Evolutionary conservation across 2,888 invertebrate genomes (phyloP).

Genomic region (Candidula unifasciata): DNA sequence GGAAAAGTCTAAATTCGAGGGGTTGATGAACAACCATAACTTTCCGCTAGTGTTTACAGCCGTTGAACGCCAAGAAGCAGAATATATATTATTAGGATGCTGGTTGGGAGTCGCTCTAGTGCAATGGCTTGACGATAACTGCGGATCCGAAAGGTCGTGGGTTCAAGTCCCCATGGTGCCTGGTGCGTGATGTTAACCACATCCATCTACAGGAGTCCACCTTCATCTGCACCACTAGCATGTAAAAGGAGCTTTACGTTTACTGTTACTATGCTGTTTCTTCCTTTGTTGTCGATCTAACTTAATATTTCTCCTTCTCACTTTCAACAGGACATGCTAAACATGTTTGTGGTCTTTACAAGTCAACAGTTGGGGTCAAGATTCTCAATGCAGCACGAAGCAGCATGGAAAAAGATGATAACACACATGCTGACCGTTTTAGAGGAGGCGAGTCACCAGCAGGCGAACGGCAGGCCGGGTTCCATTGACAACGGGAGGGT

Average conservation of each 20-base stretch:
- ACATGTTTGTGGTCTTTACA: slow-evolving; percentile 29
- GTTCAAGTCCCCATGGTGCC: no score
- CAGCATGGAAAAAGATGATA: slow-evolving; percentile 34
- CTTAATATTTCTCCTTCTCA: neutral
- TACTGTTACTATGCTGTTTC: neutral
- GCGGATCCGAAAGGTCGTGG: no score
- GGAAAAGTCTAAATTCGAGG: no score
- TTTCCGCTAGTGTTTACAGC: no score
- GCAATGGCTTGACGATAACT: no score
- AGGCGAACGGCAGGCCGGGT: neutral
- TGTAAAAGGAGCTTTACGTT: no score
- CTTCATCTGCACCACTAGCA: neutral
- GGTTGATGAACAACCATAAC: no score
- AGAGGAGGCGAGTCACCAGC: slow-evolving; percentile 15
- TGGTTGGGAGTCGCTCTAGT: no score
- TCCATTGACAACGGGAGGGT: neutral
- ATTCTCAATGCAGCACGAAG: slow-evolving; percentile 26
- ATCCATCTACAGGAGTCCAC: no score
- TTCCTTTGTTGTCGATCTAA: neutral
- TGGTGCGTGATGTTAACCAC: no score
- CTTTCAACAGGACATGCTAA: slow-evolving; percentile 27
- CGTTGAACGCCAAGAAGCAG: no score
- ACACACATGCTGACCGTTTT: slow-evolving; percentile 11
- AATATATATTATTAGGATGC: no score
- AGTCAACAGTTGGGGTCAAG: slow-evolving; percentile 32